A percentile compares a stretch with the other conserved stretches of the same genome.
Conservation (phyloP, 2,113 vertebrate species). For the Tretioscincus oriximinensis region DNA sequence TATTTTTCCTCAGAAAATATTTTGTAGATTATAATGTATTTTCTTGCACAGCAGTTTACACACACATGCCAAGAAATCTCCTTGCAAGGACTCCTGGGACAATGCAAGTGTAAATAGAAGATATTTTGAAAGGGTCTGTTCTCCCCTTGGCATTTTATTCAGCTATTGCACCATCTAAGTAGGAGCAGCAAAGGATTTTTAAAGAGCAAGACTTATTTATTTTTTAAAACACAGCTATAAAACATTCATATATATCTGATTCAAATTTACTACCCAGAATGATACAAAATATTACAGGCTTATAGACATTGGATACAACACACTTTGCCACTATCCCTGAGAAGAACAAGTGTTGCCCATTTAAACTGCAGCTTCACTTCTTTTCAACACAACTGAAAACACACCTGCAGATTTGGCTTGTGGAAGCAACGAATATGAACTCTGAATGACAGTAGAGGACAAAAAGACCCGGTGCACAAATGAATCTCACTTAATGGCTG, state of each 20-base stretch:
- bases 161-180: conserved; percentile 46
- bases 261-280: conserved; percentile 45
- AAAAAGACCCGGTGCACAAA: too few relatives aligned
- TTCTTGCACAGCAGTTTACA: conserved; percentile 32
- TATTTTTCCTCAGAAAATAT: conserved; percentile 11
- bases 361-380: background rate
- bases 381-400: conserved; percentile 3
- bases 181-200: conserved; percentile 33
- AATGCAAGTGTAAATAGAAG: conserved; percentile 41
- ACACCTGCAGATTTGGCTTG: too few relatives aligned
- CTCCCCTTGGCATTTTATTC: conserved; percentile 29
- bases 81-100: conserved; percentile 31
- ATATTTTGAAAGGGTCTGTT: conserved; percentile 34
- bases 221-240: conserved; percentile 22
- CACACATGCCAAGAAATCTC: conserved; percentile 39
- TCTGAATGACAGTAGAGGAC: too few relatives aligned
- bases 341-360: conserved; percentile 23
- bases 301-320: conserved; percentile 38
- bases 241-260: conserved; percentile 17
- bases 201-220: conserved; percentile 25
- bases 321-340: conserved; percentile 36
- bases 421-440: too few relatives aligned
- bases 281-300: conserved; percentile 31
- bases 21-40: conserved; percentile 42
- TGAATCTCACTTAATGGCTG: too few relatives aligned